A percentile compares a stretch with the other conserved stretches of the same genome.
These are phyloP conservation scores for Rotaria socialis DNA, from an alignment of 2,888 invertebrate genomes.

Conservation along the genomic window DNA sequence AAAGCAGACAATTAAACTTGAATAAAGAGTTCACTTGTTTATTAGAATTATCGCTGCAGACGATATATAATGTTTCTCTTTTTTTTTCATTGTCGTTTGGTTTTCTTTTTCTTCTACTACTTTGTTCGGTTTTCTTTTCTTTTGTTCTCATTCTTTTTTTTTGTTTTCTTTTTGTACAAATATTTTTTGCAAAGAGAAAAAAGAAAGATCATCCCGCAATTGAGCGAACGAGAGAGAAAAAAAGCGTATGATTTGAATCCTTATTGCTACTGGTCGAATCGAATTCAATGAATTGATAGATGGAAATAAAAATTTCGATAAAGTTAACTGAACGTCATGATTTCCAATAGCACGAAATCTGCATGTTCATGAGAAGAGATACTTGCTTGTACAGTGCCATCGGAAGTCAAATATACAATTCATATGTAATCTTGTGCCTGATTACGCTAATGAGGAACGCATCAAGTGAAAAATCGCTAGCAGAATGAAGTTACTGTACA, in stretches of 20 bases:
- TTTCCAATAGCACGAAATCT: no score
- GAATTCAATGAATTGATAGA: no score
- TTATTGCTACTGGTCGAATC: no score
- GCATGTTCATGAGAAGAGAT: no score
- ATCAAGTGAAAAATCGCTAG: no score
- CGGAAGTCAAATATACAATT: no score
- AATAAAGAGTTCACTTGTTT: not conserved
- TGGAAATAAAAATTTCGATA: no score
- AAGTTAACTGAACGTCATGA: no score
- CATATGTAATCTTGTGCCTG: no score
- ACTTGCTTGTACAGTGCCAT: no score
- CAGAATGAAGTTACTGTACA: no score
- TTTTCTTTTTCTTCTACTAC: not conserved
- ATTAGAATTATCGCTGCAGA: constrained; percentile 7
- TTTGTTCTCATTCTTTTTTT: constrained; percentile 19
- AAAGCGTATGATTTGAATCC: not conserved
- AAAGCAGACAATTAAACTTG: not conserved
- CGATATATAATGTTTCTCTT: constrained; percentile 1
- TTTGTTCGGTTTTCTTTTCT: constrained; percentile 13
- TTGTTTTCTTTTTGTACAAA: constrained; percentile 32
- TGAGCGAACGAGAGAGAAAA: constrained; percentile 2
- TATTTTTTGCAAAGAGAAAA: constrained; percentile 30
- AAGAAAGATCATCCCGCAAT: not conserved
- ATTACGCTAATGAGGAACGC: no score
- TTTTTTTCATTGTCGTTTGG: not conserved